Base-by-base conservation (phyloP, 1,140 invertebrate species). In the Drosophila rufa region DNA sequence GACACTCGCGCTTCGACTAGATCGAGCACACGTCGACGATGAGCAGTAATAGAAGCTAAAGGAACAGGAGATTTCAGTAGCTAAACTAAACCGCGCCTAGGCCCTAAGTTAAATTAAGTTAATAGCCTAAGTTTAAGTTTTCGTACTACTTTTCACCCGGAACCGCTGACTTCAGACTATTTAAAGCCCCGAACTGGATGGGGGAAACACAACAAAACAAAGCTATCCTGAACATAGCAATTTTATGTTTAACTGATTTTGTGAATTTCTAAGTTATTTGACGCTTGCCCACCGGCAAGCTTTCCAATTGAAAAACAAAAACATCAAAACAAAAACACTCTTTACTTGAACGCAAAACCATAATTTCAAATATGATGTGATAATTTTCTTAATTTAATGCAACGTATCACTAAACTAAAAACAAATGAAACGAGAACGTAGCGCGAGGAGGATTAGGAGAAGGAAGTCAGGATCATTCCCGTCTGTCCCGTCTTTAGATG, bases 1-100 rank as follows among this genome's bases (percentile, higher is more conserved):
- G 92, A 62, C 94, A 94, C 84, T 94, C 93, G 84, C 92, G 94
- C 92, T 94, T 94, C 91, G 93, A 94, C 79, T 92, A 91, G 50
- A 69, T 38, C 48, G 48, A 14, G 33, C 19, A 22, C 48, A 43
- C 66, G 30, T 25, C 15, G 19, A 12, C 33, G 30, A 45, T 73
- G 47, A 82, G 56, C 69, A 71, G 27, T 69, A 76, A 61, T 60
- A 75, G 67, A 79, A 76, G 69, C 67, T 69, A 82, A 77, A 87
- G 80, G 40, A 89, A 62, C 83, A 89, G 75, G 80, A 91, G 75
- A 81, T 89, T 84, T 90, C 70, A 79, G 43, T 92, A 90, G 79
- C 91, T 80, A 91, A 90, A 66, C 75, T 83, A 84, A 84, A 83
- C 82, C 74, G 79, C 75, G 66, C 75, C 75, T 90, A 90, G 86